Base-by-base conservation (phyloP, 2,888 invertebrate species). In the Ormyrus rosae region DNA sequence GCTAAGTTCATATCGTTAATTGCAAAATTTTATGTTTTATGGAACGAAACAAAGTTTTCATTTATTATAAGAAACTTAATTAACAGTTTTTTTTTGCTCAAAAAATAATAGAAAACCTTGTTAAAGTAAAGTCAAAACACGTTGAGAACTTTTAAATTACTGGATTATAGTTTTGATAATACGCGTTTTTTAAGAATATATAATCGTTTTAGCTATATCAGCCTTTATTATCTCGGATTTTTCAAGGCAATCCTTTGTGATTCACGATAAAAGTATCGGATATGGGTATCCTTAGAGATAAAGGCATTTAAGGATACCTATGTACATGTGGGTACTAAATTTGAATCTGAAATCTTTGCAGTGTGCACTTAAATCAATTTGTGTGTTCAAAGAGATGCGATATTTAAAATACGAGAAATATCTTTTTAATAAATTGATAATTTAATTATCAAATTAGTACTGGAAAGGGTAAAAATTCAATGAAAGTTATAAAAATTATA, bases 261-360 rank as follows among this genome's bases (percentile, higher is more conserved):
- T 73, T 79, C 48, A 69, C 68, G 79, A 63, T 73, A 79, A 73
- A 73, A 64, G 69, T 69, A 74, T 79, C 70, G 70, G 58, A 51
- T 79, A 79, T 74, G 64, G 79, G 74, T 72, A 55, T 67, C 70
- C 55, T 70, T 53, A 46, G 69, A 80, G 74, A 70, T 80, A 75
- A 80, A 74, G 73, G 74, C 74, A 58, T 80, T 80, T 70, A 70
- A 74, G 65, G 58, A 63, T 79, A 61, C 60, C 69, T 70, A 80
- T 70, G 70, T 70, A 75, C 63, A 79, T 79, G 64, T 69, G 70
- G 74, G 65, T 50, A 75, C 56, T 80, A 80, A 75, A 80, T 75
- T 80, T 74, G 75, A 75, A 75, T 75, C 64, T 11, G 58, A 50
- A 56, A 79, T 74, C 48, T 13, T 19, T 60, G 72, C 46, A 46